Conservation (phyloP, 2,797 vertebrate genomes). For the Eurystomus glaucurus region DNA sequence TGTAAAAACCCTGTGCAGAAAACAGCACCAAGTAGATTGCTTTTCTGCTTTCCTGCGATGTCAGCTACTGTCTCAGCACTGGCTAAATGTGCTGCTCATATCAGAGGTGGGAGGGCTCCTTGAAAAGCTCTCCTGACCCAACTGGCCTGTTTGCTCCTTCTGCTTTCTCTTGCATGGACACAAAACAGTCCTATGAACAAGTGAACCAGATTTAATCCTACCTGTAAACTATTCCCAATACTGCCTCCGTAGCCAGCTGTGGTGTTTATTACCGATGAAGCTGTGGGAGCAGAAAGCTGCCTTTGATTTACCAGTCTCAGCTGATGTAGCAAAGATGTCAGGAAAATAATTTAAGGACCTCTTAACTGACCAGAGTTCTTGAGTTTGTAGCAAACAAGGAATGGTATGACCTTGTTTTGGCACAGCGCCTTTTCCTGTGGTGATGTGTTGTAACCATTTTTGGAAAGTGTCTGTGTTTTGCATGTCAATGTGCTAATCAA, state of each 20-base stretch:
- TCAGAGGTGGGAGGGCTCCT: not conserved
- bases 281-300: conserved; percentile 30
- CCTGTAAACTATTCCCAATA: not conserved
- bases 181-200: not conserved
- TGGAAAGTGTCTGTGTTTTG: not conserved
- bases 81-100: rapidly evolving
- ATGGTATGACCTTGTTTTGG: not conserved
- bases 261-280: not conserved
- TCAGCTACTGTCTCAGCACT: not conserved
- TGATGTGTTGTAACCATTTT: conserved; percentile 18
- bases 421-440: not conserved
- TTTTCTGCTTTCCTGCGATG: not conserved
- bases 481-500: conserved; percentile 17
- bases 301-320: conserved; percentile 15
- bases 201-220: not conserved
- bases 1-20: not conserved
- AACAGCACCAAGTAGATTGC: rapidly evolving
- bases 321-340: not conserved
- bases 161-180: not conserved
- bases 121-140: not conserved
- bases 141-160: not conserved
- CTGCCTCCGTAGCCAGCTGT: not conserved
- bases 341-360: not conserved
- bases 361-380: not conserved
- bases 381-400: not conserved